Evolutionary conservation across 1,140 invertebrate genomes (phyloP), one percentile per base, ranked within the genome.

Genomic region (Penaeus indicus): DNA sequence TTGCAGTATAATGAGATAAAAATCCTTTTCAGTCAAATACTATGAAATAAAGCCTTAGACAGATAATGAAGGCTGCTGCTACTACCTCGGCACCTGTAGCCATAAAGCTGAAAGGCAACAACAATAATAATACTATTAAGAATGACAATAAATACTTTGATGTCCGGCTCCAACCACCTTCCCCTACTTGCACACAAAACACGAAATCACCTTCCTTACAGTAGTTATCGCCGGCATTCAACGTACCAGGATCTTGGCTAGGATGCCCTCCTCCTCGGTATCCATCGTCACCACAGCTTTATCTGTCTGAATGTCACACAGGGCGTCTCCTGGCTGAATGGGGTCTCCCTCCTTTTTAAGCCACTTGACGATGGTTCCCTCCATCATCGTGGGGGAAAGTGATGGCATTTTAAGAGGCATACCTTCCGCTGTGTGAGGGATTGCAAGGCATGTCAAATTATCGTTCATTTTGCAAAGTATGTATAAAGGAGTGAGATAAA

Each of bases 221-320:
- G 11, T 47, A 13, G 25, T 7, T 61, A 38, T 19, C 27, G 3
- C 10, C 54, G 10, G 79, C 89, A 75, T 80, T 21, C 32, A 64
- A 90, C 82, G 87, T 92, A 94, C 94, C 90, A 95, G 86, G 86
- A 95, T 95, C 92, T 95, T 95, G n/a, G 94, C 94, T 27, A 95
- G 88, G 64, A 94, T 93, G 77, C 94, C 94, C 91, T 94, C 94
- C 90, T 95, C 95, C 91, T 95, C 95, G 32, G 92, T 92, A 91
- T 95, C 95, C 89, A 95, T 92, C 10, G 93, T 92, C 32, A 95
- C 93, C 22, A 95, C 93, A 85, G 95, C 94, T 92, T 95, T 95
- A 91, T 95, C 95, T 22, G 95, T 95, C 92, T 95, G 94, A 90
- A 95, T 94, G 88, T 95, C 94, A 93, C 94, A 95, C 10, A 95